phyloP scores from a whole-genome alignment of 2,888 invertebrate species.

The Teleogryllus oceanicus region DNA sequence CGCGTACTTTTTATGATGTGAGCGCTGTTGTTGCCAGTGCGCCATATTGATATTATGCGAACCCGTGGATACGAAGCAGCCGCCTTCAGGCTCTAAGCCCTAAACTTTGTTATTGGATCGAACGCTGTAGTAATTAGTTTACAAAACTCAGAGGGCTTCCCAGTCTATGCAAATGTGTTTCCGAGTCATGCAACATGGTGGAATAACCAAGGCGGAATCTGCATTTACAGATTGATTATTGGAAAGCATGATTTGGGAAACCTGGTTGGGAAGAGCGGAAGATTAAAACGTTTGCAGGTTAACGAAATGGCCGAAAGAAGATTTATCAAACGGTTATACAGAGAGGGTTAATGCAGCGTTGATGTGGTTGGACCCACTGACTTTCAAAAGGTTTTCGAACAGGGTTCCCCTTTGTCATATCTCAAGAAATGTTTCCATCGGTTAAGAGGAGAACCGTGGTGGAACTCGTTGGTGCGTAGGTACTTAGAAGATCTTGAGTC shows the following conservation, averaged over 20 bases:
- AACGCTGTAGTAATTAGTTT: not conserved
- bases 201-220: not conserved
- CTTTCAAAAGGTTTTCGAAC: too few relatives aligned
- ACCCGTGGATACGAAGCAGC: not conserved
- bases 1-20: not conserved
- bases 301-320: not conserved
- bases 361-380: too few relatives aligned
- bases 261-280: not conserved
- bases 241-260: not conserved
- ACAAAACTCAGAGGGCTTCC: not conserved
- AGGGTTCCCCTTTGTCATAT: too few relatives aligned
- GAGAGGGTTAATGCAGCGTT: too few relatives aligned
- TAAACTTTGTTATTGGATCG: constrained; percentile 6
- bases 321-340: not conserved
- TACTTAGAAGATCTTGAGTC: too few relatives aligned
- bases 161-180: not conserved
- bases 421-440: too few relatives aligned
- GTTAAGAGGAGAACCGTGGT: too few relatives aligned
- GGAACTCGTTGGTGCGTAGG: too few relatives aligned
- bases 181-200: not conserved
- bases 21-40: not conserved
- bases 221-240: not conserved
- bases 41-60: not conserved
- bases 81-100: not conserved
- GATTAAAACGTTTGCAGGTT: not conserved